Percentiles rank a stretch among this genome's conserved stretches.
These are phyloP conservation scores for Xenopus tropicalis DNA, from an alignment of 2,113 vertebrate genomes.

Conservation along the genomic window UCB_Xtro_10.0 CM004449.2:27500501-27501000, in stretches of 20 bases:
- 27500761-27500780: slow-evolving; percentile 32
- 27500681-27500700: slow-evolving; percentile 31
- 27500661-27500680: slow-evolving; percentile 7
- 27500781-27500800: slow-evolving; percentile 43
- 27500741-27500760: slow-evolving; percentile 25
- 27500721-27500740: slow-evolving; percentile 34
- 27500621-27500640: background rate
- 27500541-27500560: too few relatives aligned
- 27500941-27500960: too few relatives aligned
- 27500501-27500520: too few relatives aligned
- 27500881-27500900: slow-evolving; percentile 4
- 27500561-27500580: too few relatives aligned
- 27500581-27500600: too few relatives aligned
- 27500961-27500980: too few relatives aligned
- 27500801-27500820: slow-evolving; percentile 41
- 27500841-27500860: slow-evolving; percentile 41
- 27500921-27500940: background rate
- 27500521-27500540: too few relatives aligned
- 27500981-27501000: too few relatives aligned
- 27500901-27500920: background rate
- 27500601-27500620: too few relatives aligned
- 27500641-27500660: background rate
- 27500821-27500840: slow-evolving; percentile 39
- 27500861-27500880: slow-evolving; percentile 1
- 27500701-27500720: slow-evolving; percentile 1